Conservation (phyloP, 1,140 invertebrate genomes). For the Sitodiplosis mosellana region DNA sequence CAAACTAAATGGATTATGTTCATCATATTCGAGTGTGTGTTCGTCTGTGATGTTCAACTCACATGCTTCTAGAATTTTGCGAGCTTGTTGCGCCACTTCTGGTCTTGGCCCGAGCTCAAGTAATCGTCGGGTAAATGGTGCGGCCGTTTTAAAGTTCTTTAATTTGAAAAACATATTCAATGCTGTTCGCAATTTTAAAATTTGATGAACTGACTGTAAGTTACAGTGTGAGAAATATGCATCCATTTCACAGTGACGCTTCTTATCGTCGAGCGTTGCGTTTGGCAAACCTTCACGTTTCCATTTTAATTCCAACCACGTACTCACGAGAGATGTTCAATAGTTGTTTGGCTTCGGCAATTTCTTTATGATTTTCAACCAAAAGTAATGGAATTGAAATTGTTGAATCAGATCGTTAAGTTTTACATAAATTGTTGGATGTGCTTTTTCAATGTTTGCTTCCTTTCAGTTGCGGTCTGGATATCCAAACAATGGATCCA, state of each 20-base stretch:
- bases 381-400: conserved; percentile 77
- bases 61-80: conserved; percentile 87
- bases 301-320: conserved; percentile 77
- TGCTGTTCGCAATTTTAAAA: conserved; percentile 92
- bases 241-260: conserved; percentile 86
- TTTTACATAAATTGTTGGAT: conserved; percentile 63
- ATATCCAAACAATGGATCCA: conserved; percentile 61
- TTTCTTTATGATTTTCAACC: conserved; percentile 79
- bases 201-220: conserved; percentile 88
- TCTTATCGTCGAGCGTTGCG: conserved; percentile 69
- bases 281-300: conserved; percentile 89
- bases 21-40: conserved; percentile 80
- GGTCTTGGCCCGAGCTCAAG: conserved; percentile 85
- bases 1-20: conserved; percentile 94
- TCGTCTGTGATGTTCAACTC: conserved; percentile 84
- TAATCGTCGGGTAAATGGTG: conserved; percentile 80
- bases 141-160: conserved; percentile 91
- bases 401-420: conserved; percentile 61
- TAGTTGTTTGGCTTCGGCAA: conserved; percentile 81
- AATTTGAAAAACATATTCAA: conserved; percentile 95
- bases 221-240: conserved; percentile 98
- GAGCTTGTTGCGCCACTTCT: conserved; percentile 84
- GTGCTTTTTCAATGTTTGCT: conserved; percentile 48
- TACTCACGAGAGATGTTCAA: conserved; percentile 91
- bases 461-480: conserved; percentile 86